A percentile compares a stretch with the other conserved stretches of the same genome.
Evolutionary conservation across 2,888 invertebrate species (phyloP).

Genomic region (Hydropsyche betteni): DNA sequence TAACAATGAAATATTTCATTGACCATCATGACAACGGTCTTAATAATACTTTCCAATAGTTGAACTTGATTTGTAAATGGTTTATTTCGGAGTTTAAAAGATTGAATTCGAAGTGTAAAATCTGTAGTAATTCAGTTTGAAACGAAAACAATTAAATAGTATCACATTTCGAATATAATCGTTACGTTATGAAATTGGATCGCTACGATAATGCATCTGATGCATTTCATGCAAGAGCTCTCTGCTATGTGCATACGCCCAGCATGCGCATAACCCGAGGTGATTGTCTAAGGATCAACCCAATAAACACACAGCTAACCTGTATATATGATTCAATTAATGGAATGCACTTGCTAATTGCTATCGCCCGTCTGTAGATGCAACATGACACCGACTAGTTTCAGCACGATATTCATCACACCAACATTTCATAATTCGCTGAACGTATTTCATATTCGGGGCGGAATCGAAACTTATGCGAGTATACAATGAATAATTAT

Average conservation of each 20-base stretch:
- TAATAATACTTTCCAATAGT: too few species aligned
- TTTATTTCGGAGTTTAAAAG: too few species aligned
- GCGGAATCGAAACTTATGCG: not conserved
- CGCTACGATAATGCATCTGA: conserved; percentile 43
- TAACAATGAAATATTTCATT: too few species aligned
- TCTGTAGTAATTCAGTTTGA: too few species aligned
- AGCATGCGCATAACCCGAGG: conserved; percentile 11
- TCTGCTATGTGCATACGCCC: conserved; percentile 4
- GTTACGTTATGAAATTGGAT: conserved; percentile 45
- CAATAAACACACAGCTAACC: conserved; percentile 25
- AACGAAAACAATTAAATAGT: too few species aligned
- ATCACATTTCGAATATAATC: not conserved
- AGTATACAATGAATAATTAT: too few species aligned
- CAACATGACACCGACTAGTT: not conserved
- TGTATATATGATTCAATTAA: conserved; percentile 27
- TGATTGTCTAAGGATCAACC: conserved; percentile 29
- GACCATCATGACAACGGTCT: too few species aligned
- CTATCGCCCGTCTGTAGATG: not conserved
- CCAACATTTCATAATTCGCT: too few species aligned
- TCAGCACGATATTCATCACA: not conserved
- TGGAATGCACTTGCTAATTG: conserved; percentile 14
- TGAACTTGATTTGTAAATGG: too few species aligned
- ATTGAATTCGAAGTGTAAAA: too few species aligned
- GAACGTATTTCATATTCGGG: too few species aligned
- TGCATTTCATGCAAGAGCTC: conserved; percentile 6